phyloP scores from a whole-genome alignment of 2,113 vertebrate genomes.

The Ranitomeya variabilis region DNA sequence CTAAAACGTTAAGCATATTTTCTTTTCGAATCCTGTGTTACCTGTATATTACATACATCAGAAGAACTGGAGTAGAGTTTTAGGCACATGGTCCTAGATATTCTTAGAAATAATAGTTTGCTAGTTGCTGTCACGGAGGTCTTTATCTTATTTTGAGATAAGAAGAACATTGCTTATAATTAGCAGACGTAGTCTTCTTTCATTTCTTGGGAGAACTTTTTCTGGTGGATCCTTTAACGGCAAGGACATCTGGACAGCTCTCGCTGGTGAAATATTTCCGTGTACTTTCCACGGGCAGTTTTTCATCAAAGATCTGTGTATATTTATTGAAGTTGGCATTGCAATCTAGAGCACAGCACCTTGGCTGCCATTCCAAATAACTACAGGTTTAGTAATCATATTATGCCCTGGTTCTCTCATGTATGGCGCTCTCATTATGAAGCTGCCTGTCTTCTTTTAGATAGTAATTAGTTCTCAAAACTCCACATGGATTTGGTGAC shows the following conservation, averaged over 20 bases:
- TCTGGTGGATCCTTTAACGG: background rate
- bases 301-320: constrained; percentile 17
- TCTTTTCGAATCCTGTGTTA: no score
- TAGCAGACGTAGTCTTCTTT: background rate
- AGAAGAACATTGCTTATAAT: background rate
- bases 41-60: no score
- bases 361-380: constrained; percentile 5
- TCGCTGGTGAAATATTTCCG: background rate
- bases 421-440: constrained; percentile 37
- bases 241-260: background rate
- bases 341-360: constrained; percentile 7
- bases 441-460: constrained; percentile 42
- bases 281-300: background rate
- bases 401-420: constrained; percentile 36
- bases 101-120: background rate
- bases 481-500: constrained; percentile 55
- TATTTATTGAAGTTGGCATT: constrained; percentile 22
- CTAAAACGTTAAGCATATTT: no score
- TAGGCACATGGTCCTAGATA: no score
- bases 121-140: background rate
- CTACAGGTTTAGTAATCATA: constrained; percentile 35
- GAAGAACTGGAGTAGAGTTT: no score
- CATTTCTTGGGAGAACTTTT: background rate
- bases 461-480: constrained; percentile 51
- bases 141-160: background rate